A percentile compares a stretch with the other conserved stretches of the same genome.
These are phyloP conservation scores for Cremastinae sp. DNA, from an alignment of 2,888 invertebrate genomes.

Conservation along the genomic window DNA sequence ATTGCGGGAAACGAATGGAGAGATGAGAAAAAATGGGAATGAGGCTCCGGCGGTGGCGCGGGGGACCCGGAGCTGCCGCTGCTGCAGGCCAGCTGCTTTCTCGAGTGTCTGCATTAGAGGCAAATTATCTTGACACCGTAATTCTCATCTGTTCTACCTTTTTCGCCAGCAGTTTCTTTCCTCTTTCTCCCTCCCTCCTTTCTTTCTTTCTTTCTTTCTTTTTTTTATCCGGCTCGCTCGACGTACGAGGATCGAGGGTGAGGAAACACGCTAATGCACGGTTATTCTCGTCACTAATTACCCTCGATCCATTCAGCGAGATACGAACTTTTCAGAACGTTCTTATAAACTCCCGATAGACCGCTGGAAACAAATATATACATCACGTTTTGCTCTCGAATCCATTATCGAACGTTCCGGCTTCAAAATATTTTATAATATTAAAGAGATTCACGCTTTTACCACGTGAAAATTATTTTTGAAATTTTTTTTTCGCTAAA, in stretches of 20 bases:
- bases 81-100: slow-evolving; percentile 70
- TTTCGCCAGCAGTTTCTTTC: slow-evolving; percentile 7
- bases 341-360: no score
- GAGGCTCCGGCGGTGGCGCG: slow-evolving; percentile 8
- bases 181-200: not conserved
- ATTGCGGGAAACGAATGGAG: slow-evolving; percentile 31
- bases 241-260: no score
- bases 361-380: no score
- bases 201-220: not conserved
- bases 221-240: no score
- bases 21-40: slow-evolving; percentile 25
- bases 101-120: slow-evolving; percentile 76
- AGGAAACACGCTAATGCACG: no score
- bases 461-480: no score
- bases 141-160: slow-evolving; percentile 58
- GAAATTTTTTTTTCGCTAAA: no score
- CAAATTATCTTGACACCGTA: slow-evolving; percentile 72
- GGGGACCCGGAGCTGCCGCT: slow-evolving; percentile 10
- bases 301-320: not conserved
- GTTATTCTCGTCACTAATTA: slow-evolving; percentile 6
- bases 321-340: no score
- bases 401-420: no score
- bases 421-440: no score
- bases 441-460: no score
- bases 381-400: no score